Evolutionary conservation across 2,113 vertebrate genomes (phyloP).

Genomic region (Perognathus longimembris): DNA sequence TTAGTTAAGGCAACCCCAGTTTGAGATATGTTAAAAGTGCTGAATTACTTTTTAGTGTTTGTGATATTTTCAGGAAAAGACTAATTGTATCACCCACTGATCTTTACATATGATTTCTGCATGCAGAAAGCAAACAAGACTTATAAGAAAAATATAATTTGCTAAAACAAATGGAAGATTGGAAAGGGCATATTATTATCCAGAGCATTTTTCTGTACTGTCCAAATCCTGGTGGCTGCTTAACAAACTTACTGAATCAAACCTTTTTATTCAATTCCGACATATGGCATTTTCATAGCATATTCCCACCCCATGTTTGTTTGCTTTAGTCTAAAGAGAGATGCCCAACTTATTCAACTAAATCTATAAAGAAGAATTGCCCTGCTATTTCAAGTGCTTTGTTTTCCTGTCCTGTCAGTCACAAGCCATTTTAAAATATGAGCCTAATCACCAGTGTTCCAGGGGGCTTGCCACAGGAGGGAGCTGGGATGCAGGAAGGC

Average conservation of each 20-base stretch:
- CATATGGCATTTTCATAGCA: conserved; percentile 65
- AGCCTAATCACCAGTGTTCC: conserved; percentile 69
- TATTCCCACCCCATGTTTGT: conserved; percentile 44
- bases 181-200: neutral
- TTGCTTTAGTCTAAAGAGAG: conserved; percentile 61
- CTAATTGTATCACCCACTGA: neutral
- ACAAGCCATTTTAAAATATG: conserved; percentile 61
- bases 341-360: conserved; percentile 14
- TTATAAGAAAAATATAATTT: neutral
- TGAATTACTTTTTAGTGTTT: neutral
- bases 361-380: conserved; percentile 1
- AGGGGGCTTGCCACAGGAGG: neutral
- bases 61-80: conserved; percentile 2
- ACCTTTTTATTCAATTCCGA: conserved; percentile 36
- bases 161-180: neutral
- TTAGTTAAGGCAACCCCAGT: neutral
- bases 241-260: conserved; percentile 20
- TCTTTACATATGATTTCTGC: neutral
- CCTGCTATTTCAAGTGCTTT: conserved; percentile 43
- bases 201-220: neutral
- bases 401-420: conserved; percentile 73
- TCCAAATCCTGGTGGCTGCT: neutral
- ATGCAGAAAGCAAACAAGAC: neutral
- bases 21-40: neutral
- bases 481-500: neutral